Percentiles rank a stretch among this genome's conserved stretches.
Evolutionary conservation across 1,140 invertebrate species (phyloP).

Genomic region (Andricus grossulariae): DNA sequence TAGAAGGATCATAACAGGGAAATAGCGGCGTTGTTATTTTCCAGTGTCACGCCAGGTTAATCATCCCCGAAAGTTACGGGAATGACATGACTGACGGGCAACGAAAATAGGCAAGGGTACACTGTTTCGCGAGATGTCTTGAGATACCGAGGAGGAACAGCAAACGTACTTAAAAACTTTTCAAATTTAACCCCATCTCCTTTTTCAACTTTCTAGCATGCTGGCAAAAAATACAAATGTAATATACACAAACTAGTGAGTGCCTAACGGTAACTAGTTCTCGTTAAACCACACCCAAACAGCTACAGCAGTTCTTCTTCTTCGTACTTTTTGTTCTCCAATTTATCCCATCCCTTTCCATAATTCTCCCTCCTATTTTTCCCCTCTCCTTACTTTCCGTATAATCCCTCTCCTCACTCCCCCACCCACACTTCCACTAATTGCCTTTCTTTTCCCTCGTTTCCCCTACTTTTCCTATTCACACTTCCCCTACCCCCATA

Average conservation of each 20-base stretch:
- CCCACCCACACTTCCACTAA: no score
- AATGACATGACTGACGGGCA: constrained; percentile 71
- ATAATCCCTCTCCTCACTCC: no score
- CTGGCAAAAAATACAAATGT: constrained; percentile 58
- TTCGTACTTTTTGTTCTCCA: constrained; percentile 11
- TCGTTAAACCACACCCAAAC: constrained; percentile 40
- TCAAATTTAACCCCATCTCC: constrained; percentile 73
- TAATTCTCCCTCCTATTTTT: no score
- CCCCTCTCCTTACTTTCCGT: no score
- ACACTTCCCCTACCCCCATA: no score
- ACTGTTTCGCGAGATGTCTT: constrained; percentile 57
- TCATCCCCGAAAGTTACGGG: constrained; percentile 67
- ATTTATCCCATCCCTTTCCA: not conserved
- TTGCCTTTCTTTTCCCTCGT: no score
- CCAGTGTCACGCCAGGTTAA: constrained; percentile 73
- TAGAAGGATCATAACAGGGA: not conserved
- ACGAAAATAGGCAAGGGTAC: constrained; percentile 63
- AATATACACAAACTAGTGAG: constrained; percentile 58
- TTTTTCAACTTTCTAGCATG: constrained; percentile 41
- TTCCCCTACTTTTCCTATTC: no score
- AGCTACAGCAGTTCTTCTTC: not conserved
- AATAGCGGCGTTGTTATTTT: constrained; percentile 61
- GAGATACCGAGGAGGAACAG: constrained; percentile 50
- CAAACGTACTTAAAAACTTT: constrained; percentile 72
- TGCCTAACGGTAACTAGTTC: constrained; percentile 36